These are phyloP conservation scores for Labroides dimidiatus DNA, from an alignment of 2,797 vertebrate species.

Conservation along the genomic window DNA sequence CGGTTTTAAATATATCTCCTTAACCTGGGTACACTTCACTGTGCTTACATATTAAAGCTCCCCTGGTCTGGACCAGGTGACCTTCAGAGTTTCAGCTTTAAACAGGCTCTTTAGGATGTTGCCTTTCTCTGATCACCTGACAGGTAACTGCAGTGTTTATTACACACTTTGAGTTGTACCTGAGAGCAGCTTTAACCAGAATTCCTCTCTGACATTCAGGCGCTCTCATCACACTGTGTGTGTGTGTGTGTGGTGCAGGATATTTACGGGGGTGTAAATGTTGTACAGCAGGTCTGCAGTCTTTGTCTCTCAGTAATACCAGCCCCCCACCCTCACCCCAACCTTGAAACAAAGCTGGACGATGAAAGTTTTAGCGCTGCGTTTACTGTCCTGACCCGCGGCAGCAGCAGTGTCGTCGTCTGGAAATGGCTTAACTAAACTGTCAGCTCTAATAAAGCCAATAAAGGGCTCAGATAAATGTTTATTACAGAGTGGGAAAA, in stretches of 20 bases:
- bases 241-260: neutral
- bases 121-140: too few species aligned
- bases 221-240: neutral
- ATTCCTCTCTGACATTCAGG: too few species aligned
- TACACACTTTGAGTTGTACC: too few species aligned
- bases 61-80: too few species aligned
- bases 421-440: conserved; percentile 98
- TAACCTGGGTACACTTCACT: too few species aligned
- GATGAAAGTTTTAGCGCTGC: conserved; percentile 93
- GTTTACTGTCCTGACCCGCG: conserved; percentile 96
- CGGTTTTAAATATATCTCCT: too few species aligned
- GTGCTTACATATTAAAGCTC: too few species aligned
- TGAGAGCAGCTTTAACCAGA: too few species aligned
- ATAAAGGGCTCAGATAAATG: conserved; percentile 99
- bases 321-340: too few species aligned
- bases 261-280: conserved; percentile 47
- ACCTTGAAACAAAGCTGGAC: conserved; percentile 81
- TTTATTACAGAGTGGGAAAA: conserved; percentile 98
- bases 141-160: too few species aligned
- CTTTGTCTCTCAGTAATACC: conserved; percentile 71
- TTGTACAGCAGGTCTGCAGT: conserved; percentile 66
- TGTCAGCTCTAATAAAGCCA: conserved; percentile 99
- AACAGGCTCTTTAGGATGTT: too few species aligned
- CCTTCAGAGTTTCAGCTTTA: too few species aligned
- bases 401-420: conserved; percentile 86